Evolutionary conservation across 2,888 invertebrate genomes (phyloP), one percentile per base, ranked within the genome.

Genomic region (Bhutanitis thaidina): DNA sequence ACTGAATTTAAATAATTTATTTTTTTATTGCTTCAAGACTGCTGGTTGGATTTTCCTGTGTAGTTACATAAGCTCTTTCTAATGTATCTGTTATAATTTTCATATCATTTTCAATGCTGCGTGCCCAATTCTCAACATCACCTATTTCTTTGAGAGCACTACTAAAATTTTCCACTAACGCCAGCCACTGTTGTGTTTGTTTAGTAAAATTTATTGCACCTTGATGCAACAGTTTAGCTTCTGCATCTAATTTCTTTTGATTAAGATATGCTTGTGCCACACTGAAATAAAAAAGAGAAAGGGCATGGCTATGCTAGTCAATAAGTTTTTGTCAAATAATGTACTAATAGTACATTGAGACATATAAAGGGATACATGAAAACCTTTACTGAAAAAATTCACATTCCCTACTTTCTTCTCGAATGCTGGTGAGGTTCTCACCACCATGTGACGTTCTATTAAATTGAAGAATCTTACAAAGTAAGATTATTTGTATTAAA

Each of bases 181-280:
- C 94, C n/a, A 98, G 86, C 99, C 99, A 99, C 67, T 98, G 98
- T 60, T 97, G 95, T 0, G 98, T 98, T 80, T 99, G 98, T 81
- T 98, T 98, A 0, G 97, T 94, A 89, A 99, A 98, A 74, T 97
- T 97, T 4, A 95, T 94, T 5, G 98, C 97, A 69, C 98, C 98
- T 55, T 94, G 93, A 69, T 99, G 98, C 43, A 99, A 88, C 59
- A 97, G 94, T 76, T 99, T 98, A 0, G 98, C 98, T 90, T 99
- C 99, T 1, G 97, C 96, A 83, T 99, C 99, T 48, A 99, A 89
- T 69, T 98, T 95, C 79, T 98, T 98, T 80, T 99, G 99, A 80
- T 99, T 99, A 37, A 98, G 90, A 79, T 99, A 99, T 0, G 99
- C 99, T 86, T 98, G 98, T 0, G 99, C 98, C 3, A 99, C 98